phyloP scores from a whole-genome alignment of 2,113 vertebrate genomes.

The Daubentonia madagascariensis region DNA sequence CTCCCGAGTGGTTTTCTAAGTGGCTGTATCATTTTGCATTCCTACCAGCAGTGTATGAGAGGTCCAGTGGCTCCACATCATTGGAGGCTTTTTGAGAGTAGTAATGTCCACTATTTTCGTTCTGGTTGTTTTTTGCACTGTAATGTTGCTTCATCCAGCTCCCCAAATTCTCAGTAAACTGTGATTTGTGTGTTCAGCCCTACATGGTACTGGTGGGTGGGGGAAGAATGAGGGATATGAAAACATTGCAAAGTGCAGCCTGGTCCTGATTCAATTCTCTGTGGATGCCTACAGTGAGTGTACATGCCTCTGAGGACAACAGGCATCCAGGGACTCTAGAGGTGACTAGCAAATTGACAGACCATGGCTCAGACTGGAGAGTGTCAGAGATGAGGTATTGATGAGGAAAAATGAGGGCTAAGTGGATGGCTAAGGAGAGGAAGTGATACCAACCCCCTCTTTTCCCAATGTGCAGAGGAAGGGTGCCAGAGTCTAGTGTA shows the following conservation, averaged over 20 bases:
- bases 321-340: neutral
- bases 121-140: too few species aligned
- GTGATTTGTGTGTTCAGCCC: neutral
- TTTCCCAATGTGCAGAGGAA: neutral
- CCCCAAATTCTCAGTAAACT: neutral
- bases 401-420: neutral
- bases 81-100: neutral
- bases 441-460: neutral
- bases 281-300: too few species aligned
- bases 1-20: neutral
- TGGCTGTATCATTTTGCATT: neutral
- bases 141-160: neutral
- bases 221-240: too few species aligned
- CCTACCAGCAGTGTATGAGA: neutral
- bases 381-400: neutral
- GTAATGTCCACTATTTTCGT: neutral
- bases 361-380: neutral
- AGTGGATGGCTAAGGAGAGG: neutral
- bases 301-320: too few species aligned
- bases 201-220: neutral
- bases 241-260: neutral
- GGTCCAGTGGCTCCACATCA: neutral
- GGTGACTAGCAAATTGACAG: neutral
- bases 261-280: neutral
- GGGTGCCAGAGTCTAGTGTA: neutral